phyloP scores from a whole-genome alignment of 2,113 vertebrate genomes.

The Tiliqua scincoides region DNA sequence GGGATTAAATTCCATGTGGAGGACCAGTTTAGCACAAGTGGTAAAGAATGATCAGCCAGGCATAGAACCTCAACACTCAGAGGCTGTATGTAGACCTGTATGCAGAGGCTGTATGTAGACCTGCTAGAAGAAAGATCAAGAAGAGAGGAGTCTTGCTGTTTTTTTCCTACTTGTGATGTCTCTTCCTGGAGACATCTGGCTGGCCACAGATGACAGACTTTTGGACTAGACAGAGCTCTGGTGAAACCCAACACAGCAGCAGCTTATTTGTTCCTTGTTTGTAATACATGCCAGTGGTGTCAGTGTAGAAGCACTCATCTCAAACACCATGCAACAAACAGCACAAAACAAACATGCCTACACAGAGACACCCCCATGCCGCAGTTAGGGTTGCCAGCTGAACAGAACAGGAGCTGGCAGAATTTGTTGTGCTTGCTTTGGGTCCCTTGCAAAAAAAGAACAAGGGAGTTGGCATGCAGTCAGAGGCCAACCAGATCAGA shows the following conservation, averaged over 20 bases:
- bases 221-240: background rate
- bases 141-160: background rate
- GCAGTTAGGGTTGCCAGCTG: too few species aligned
- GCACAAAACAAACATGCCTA: background rate
- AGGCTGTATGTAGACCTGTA: background rate
- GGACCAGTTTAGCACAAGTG: background rate
- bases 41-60: background rate
- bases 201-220: background rate
- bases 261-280: background rate
- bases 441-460: too few species aligned
- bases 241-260: background rate
- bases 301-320: too few species aligned
- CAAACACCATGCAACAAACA: background rate
- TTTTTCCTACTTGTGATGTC: background rate
- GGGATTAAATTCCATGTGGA: background rate
- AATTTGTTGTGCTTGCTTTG: too few species aligned
- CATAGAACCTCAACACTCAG: background rate
- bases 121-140: background rate
- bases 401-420: too few species aligned
- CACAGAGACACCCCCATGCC: too few species aligned
- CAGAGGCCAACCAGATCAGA: too few species aligned
- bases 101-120: background rate
- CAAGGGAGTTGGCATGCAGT: too few species aligned
- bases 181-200: background rate
- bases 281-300: too few species aligned